Base-by-base conservation (phyloP, 2,888 invertebrate genomes). In the Coenonympha arcania region DNA sequence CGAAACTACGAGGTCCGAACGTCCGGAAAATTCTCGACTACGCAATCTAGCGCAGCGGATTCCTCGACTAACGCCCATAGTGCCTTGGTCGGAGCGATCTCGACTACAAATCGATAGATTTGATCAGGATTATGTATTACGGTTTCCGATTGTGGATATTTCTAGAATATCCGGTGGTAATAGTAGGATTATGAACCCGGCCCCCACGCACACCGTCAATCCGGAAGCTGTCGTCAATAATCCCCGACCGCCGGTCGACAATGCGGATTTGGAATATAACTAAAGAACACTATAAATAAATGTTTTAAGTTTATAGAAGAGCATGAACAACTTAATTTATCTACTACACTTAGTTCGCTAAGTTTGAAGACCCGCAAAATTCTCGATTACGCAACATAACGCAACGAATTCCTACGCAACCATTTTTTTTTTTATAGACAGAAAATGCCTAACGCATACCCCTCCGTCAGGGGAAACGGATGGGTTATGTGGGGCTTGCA, bases 21-120 rank as follows among this genome's bases (percentile, higher is more conserved):
- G 74, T 2, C 65, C 69, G 0, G 80, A 78, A 24, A 75, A 67
- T 40, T 68, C 79, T 0, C 67, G 85, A 41, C 66, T 84, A 0
- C 61, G 81, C 0, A 61, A 63, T 0, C 42, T 82, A 30, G 82
- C 83, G 0, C 80, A 79, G 40, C 59, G 79, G 13, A 79, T 84
- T 2, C 82, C 82, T 2, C 39, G 39, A 1, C 15, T 39, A 24
- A 56, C 62, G 0, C 55, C 61, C 28, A 69, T 78, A 13, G 63
- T 81, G 26, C 65, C 76, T 0, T 76, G 76, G 78, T 65, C 77
- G 0, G 81, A 79, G 11, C 52, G 69, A 8, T 58, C 65, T 0
- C 61, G 79, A 6, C 48, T 66, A 8, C 65, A 66, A 33, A 58
- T 65, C 19, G 73, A 73, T 18, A 62, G 79, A 16, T 68, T 75